A percentile compares a stretch with the other conserved stretches of the same genome.
Evolutionary conservation across 2,113 vertebrate genomes (phyloP).

Genomic region (Myodes glareolus): DNA sequence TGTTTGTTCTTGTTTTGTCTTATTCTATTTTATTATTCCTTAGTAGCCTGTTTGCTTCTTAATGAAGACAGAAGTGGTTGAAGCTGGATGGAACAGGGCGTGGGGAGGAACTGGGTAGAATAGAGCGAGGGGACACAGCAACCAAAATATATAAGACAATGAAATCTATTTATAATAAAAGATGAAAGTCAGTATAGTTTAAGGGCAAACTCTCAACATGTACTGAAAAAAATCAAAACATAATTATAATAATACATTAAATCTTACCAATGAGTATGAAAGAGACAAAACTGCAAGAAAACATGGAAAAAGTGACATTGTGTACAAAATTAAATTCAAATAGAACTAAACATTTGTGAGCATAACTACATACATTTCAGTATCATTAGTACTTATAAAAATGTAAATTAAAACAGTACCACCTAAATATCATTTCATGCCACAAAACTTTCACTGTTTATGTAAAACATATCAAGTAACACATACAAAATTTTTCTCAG

Average conservation of each 20-base stretch:
- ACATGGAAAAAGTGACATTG: background rate
- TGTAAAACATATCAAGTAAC: background rate
- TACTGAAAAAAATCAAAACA: background rate
- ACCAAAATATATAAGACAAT: background rate
- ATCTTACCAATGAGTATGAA: background rate
- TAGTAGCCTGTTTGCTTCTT: background rate
- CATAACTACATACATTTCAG: background rate
- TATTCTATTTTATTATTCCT: background rate
- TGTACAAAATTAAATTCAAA: background rate
- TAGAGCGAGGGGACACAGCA: background rate
- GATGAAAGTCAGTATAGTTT: background rate
- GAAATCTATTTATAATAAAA: background rate
- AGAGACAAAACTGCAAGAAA: background rate
- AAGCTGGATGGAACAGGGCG: fast-evolving
- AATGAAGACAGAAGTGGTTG: background rate
- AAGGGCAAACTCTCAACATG: background rate
- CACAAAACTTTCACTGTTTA: background rate
- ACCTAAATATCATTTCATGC: background rate
- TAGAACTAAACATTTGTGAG: background rate
- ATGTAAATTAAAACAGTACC: slow-evolving; percentile 6
- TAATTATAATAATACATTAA: background rate
- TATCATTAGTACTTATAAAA: background rate
- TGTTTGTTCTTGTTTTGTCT: background rate
- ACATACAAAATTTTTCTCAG: background rate
- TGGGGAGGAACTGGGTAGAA: background rate